Conservation (phyloP, 2,113 vertebrate species). For the Halichoeres trimaculatus region DNA sequence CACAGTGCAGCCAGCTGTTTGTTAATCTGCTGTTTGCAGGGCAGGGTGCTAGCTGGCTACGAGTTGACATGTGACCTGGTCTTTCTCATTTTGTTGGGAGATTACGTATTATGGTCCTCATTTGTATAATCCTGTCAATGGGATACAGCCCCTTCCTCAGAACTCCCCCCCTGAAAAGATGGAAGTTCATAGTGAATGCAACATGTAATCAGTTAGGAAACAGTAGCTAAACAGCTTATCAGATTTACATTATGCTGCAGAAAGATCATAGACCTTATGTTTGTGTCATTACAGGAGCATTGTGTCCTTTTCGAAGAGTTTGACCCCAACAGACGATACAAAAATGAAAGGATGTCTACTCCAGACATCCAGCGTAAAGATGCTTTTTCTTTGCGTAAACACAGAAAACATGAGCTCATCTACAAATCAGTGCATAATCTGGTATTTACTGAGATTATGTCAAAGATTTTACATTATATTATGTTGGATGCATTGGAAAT, state of each 20-base stretch:
- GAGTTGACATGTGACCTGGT: slow-evolving; percentile 15
- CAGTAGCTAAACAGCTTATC: slow-evolving; percentile 60
- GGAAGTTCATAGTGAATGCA: slow-evolving; percentile 53
- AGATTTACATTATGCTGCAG: slow-evolving; percentile 49
- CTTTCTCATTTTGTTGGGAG: slow-evolving; percentile 69
- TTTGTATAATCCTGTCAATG: slow-evolving; percentile 79
- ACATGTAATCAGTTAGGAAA: slow-evolving; percentile 63
- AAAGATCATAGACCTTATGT: slow-evolving; percentile 60
- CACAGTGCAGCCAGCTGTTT: slow-evolving; percentile 52
- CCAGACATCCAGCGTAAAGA: neutral
- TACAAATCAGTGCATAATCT: too few species aligned
- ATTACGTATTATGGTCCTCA: slow-evolving; percentile 74
- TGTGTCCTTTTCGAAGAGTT: slow-evolving; percentile 50
- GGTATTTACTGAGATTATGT: slow-evolving; percentile 2
- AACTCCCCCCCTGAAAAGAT: slow-evolving; percentile 49
- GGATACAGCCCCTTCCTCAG: slow-evolving; percentile 60
- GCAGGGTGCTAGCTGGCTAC: slow-evolving; percentile 43
- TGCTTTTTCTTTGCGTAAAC: too few species aligned
- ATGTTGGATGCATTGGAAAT: neutral
- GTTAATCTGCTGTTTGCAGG: slow-evolving; percentile 55
- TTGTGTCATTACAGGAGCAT: slow-evolving; percentile 52
- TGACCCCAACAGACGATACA: slow-evolving; percentile 15
- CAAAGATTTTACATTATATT: neutral
- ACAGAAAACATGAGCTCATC: too few species aligned
- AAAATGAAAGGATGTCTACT: neutral